Base-by-base conservation (phyloP, 1,140 invertebrate species). In the Bombus soroeensis region DNA sequence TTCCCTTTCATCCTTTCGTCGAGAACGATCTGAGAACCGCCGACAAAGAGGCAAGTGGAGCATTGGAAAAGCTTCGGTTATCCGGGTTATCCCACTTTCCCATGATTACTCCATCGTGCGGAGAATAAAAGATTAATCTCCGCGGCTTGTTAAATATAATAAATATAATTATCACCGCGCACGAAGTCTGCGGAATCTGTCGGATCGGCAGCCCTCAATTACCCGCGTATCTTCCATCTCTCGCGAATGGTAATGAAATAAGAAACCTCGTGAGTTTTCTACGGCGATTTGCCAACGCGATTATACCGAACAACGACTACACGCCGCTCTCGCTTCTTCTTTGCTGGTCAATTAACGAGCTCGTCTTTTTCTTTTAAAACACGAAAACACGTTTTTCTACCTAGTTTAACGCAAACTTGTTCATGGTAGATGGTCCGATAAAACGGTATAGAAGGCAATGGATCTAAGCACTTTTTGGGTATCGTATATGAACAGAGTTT, bases 151-250 rank as follows among this genome's bases (percentile, higher is more conserved):
- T 73, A 81, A 81, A 81, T 41, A 53, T 73, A 81, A 81, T 81
- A 72, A 76, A 73, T 81, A 73, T 81, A 70, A 81, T 73, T 81
- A 81, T 62, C 37, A 72, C 47, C 3, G 66, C n/a, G 25, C 64
- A 28, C 77, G 32, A 25, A 25, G 22, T 47, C 13, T 13, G 18
- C 59, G 18, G 18, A 37, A 77, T 62, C 59, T 41, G 41, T 5
- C 22, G 32, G 66, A 81, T 71, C 78, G 66, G 66, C 32, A 66
- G 28, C 28, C 47, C 68, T 81, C 79, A 72, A 81, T 81, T 81
- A 81, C n/a, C 32, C 37, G 10, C 28, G 9, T 32, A 70, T 81
- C 64, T 70, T 34, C 18, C 47, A 57, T 72, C 8, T 13, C 22
- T 41, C 53, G n/a, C 18, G n/a, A 72, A 39, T 81, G 64, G 22